These are phyloP conservation scores for Wasmannia auropunctata DNA, from an alignment of 1,140 invertebrate species.

Conservation along the genomic window DNA sequence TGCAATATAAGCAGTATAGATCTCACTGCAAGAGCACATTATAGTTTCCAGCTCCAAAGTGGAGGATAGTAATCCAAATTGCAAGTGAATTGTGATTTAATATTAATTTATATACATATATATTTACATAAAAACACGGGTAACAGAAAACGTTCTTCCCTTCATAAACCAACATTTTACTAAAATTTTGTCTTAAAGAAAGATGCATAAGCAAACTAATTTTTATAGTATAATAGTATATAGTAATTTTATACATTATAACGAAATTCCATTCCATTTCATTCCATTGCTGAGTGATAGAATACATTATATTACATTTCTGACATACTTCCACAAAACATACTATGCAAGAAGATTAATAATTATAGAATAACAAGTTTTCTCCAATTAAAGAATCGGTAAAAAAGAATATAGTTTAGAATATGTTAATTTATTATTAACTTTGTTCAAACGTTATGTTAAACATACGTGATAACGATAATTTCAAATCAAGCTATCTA, in stretches of 20 bases:
- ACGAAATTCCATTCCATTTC: constrained; percentile 6
- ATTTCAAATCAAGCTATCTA: neutral
- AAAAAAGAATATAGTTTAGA: constrained; percentile 1
- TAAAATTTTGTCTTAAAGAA: neutral
- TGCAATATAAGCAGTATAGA: neutral
- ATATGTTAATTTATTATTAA: constrained; percentile 31
- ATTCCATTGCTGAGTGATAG: neutral
- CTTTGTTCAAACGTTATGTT: neutral
- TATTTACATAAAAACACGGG: constrained; percentile 27
- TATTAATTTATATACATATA: constrained; percentile 40
- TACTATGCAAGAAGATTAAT: constrained; percentile 7
- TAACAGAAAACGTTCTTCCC: constrained; percentile 40
- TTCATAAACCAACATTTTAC: constrained; percentile 16
- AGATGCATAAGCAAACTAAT: constrained; percentile 1
- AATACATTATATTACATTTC: neutral
- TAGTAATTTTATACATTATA: constrained; percentile 15
- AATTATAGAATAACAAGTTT: neutral
- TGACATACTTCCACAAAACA: constrained; percentile 6
- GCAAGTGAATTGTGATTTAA: constrained; percentile 16
- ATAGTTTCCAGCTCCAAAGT: constrained; percentile 30
- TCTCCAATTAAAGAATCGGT: neutral
- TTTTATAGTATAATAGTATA: constrained; percentile 20
- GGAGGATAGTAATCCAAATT: constrained; percentile 18
- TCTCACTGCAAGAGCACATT: neutral
- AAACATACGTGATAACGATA: neutral